Percentiles rank a stretch among this genome's conserved stretches.
Conservation (phyloP, 2,113 vertebrate genomes). For the Tragelaphus strepsiceros region DNA sequence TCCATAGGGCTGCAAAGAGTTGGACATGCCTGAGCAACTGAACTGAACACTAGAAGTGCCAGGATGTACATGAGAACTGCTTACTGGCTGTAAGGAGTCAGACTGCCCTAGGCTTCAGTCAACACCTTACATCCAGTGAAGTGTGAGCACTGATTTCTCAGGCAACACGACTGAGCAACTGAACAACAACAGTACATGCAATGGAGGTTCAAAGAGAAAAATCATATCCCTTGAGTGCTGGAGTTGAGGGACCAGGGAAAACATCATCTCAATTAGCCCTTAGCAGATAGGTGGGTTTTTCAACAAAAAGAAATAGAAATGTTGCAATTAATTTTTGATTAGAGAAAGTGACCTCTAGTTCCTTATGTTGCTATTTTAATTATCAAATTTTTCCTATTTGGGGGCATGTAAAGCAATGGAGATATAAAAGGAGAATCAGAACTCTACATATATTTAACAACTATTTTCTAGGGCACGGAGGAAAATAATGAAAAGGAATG, state of each 20-base stretch:
- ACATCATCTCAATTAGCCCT: background rate
- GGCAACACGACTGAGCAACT: background rate
- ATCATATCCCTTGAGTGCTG: background rate
- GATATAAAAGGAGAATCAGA: background rate
- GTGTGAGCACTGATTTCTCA: background rate
- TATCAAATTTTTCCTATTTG: background rate
- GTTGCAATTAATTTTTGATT: slow-evolving; percentile 1
- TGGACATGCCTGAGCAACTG: rapidly evolving
- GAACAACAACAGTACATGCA: background rate
- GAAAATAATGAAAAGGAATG: slow-evolving; percentile 15
- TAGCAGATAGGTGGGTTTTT: background rate
- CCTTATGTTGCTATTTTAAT: background rate
- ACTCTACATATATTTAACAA: background rate
- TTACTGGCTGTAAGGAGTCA: background rate
- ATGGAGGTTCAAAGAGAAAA: background rate
- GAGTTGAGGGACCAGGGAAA: background rate
- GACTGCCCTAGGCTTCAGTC: background rate
- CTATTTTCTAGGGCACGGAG: background rate
- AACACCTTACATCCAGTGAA: background rate
- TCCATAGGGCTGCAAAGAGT: background rate
- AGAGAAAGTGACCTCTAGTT: background rate
- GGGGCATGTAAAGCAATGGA: background rate
- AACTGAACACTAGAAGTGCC: background rate
- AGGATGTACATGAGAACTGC: background rate
- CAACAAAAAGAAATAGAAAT: background rate